Evolutionary conservation across 2,888 invertebrate species (phyloP).

Genomic region (Leucophenga montana): DNA sequence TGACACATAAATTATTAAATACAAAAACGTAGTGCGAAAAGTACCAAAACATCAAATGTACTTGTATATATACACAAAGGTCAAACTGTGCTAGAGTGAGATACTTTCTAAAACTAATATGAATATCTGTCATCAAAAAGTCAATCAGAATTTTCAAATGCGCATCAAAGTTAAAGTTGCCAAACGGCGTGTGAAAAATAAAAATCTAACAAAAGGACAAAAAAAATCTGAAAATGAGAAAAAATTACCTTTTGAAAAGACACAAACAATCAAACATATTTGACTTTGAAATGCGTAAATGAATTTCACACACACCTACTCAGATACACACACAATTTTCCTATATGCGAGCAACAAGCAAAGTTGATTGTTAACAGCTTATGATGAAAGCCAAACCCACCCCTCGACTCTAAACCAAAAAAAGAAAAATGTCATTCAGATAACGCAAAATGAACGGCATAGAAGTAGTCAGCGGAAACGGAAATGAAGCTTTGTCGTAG

Average conservation of each 20-base stretch:
- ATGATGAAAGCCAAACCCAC: constrained; percentile 27
- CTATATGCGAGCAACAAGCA: background rate
- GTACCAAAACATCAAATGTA: too few species aligned
- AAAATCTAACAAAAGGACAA: constrained; percentile 2
- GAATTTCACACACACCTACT: constrained; percentile 23
- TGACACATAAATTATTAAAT: too few species aligned
- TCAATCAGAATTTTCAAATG: constrained; percentile 29
- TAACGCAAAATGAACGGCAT: too few species aligned
- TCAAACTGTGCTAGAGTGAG: too few species aligned
- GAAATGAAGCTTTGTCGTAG: background rate
- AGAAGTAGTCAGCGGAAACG: too few species aligned
- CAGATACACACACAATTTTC: background rate
- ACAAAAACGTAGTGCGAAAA: too few species aligned
- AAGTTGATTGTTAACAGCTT: constrained; percentile 30
- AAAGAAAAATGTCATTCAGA: too few species aligned
- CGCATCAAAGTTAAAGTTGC: constrained; percentile 31
- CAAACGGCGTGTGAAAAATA: background rate
- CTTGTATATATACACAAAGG: too few species aligned
- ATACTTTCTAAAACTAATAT: background rate
- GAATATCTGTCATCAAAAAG: constrained; percentile 27
- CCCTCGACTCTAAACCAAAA: background rate
- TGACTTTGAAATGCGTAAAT: constrained; percentile 31
- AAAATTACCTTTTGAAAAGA: constrained; percentile 1
- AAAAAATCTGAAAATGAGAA: constrained; percentile 7
- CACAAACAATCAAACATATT: constrained; percentile 8